A percentile compares a stretch with the other conserved stretches of the same genome.
Conservation (phyloP, 2,113 vertebrate genomes). For the Petroica traversi region DNA sequence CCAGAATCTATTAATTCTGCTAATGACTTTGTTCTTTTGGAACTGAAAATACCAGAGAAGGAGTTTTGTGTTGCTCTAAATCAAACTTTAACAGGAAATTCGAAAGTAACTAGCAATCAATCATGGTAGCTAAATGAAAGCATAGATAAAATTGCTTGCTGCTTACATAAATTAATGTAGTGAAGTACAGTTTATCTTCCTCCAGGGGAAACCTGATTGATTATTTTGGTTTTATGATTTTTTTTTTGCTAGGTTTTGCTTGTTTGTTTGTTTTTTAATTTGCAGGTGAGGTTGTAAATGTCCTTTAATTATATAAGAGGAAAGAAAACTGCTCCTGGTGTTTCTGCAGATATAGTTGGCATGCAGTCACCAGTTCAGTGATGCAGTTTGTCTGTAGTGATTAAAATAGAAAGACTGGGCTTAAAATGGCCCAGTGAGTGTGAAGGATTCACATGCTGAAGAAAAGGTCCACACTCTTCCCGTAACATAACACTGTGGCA, state of each 20-base stretch:
- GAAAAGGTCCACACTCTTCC: accelerated
- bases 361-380: not conserved
- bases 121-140: not conserved
- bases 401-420: not conserved
- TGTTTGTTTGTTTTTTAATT: not conserved
- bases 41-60: not conserved
- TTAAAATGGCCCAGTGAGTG: not conserved
- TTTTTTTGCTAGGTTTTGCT: not conserved
- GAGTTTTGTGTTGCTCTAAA: not conserved
- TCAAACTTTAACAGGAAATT: not conserved
- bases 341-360: not conserved
- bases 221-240: not conserved
- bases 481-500: not conserved
- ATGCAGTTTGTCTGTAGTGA: not conserved
- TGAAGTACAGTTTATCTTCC: not conserved
- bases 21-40: not conserved
- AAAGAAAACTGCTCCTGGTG: not conserved
- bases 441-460: not conserved
- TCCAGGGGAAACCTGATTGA: not conserved
- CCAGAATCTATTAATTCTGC: not conserved
- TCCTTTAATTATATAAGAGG: not conserved
- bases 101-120: not conserved
- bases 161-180: not conserved
- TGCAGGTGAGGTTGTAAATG: not conserved
- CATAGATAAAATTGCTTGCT: not conserved